Base-by-base conservation (phyloP, 2,888 invertebrate species). In the Thecocarcelia acutangulata region DNA sequence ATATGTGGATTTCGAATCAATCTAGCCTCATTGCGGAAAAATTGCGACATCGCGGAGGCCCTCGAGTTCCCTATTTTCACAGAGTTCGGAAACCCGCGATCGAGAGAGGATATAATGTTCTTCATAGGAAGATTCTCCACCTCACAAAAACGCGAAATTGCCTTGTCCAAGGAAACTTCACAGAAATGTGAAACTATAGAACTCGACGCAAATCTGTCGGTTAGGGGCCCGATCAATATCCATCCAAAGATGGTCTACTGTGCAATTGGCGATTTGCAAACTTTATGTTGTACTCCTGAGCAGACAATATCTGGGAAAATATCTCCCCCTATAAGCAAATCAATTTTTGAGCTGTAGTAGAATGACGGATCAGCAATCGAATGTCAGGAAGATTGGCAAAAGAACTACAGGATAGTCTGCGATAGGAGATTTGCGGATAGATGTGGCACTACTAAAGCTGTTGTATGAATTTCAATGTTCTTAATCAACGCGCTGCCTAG, bases 151-250 rank as follows among this genome's bases (percentile, higher is more conserved):
- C 2, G 5, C 3, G n/a, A 3, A 33, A 33, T 33, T 33, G 3
- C 33, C 9, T 33, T 33, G 9, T 33, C 44, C n/a, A n/a, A 15
- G n/a, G 44, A 44, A 44, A 44, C 3, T 44, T n/a, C 44, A 8
- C 13, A 44, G 15, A 44, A n/a, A 44, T 44, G 4, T n/a, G 44
- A 44, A 4, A n/a, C 3, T n/a, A n/a, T 44, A 44, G 2, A n/a
- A n/a, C 3, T 2, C 1, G n/a, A 5, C 5, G 1, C n/a, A 3
- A 5, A 8, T 3, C n/a, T n/a, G n/a, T n/a, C n/a, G n/a, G n/a
- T n/a, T n/a, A n/a, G n/a, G n/a, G n/a, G n/a, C n/a, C n/a, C n/a
- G n/a, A n/a, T n/a, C n/a, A n/a, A n/a, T n/a, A n/a, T n/a, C n/a
- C n/a, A n/a, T n/a, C 44, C 44, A n/a, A 44, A 9, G 3, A 44